phyloP scores from a whole-genome alignment of 2,113 vertebrate species.

The Hemichromis elongatus region DNA sequence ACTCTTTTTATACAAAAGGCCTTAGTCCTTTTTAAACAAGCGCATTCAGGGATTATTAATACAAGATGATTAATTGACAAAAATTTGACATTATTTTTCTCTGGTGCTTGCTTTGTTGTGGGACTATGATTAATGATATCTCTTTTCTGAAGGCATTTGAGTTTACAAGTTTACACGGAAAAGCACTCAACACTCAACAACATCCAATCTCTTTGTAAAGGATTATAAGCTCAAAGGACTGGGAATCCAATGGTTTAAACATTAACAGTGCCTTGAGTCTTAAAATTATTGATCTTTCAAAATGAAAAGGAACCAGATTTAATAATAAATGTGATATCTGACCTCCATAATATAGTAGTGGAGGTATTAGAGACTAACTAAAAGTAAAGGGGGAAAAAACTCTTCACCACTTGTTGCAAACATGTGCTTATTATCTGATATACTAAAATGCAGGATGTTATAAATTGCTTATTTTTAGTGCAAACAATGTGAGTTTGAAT shows the following conservation, averaged over 20 bases:
- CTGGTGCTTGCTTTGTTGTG: background rate
- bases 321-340: background rate
- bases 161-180: background rate
- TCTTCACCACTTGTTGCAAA: background rate
- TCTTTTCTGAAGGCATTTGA: background rate
- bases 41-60: background rate
- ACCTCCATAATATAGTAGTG: background rate
- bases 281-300: background rate
- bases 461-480: conserved; percentile 14
- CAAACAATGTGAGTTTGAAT: conserved; percentile 32
- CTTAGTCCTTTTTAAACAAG: background rate
- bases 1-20: background rate
- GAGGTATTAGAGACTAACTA: background rate
- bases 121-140: background rate
- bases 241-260: background rate
- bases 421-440: conserved; percentile 26
- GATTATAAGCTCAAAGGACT: background rate
- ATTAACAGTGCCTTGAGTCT: background rate
- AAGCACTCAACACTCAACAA: background rate
- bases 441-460: background rate
- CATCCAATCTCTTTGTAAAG: background rate
- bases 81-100: background rate
- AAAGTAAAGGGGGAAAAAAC: background rate
- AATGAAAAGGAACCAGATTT: background rate
- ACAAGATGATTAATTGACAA: background rate